These are phyloP conservation scores for Eleutherodactylus coqui DNA, from an alignment of 2,797 vertebrate species.

Conservation along the genomic window DNA sequence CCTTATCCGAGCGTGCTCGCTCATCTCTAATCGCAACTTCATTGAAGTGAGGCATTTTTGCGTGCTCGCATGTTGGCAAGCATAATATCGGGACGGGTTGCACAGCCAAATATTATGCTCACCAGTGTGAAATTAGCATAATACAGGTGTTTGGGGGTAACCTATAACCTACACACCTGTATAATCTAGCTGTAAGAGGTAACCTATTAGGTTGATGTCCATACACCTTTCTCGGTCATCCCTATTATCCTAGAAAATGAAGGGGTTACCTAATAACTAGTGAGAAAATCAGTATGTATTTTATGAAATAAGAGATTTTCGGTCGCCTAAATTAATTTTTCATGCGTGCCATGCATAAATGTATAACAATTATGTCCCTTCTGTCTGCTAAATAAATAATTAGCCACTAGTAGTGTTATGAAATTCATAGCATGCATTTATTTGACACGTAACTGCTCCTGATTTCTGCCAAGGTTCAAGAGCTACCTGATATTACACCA, in stretches of 20 bases:
- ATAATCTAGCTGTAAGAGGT: too few relatives aligned
- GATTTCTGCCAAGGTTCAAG: conserved; percentile 40
- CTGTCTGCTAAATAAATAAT: conserved; percentile 41
- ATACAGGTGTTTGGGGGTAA: too few relatives aligned
- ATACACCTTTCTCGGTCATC: not conserved
- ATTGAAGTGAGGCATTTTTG: too few relatives aligned
- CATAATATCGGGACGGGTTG: too few relatives aligned
- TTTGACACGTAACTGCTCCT: conserved; percentile 20
- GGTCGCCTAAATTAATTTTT: conserved; percentile 11
- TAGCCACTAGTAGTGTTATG: conserved; percentile 22
- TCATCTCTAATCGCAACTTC: too few relatives aligned
- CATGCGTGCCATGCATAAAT: conserved; percentile 36
- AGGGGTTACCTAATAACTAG: conserved; percentile 50
- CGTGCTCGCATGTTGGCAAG: too few relatives aligned
- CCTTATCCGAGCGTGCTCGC: too few relatives aligned
- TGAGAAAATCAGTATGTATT: conserved; percentile 36
- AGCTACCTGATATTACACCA: conserved; percentile 53
- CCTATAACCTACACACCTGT: too few relatives aligned
- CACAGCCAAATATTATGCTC: too few relatives aligned
- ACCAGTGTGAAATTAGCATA: too few relatives aligned
- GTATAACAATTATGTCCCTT: conserved; percentile 32
- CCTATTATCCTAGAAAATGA: conserved; percentile 1
- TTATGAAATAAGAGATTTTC: not conserved
- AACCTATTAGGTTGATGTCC: not conserved
- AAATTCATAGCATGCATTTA: conserved; percentile 54